Evolutionary conservation across 2,888 invertebrate genomes (phyloP).

Genomic region (Tipula unca): DNA sequence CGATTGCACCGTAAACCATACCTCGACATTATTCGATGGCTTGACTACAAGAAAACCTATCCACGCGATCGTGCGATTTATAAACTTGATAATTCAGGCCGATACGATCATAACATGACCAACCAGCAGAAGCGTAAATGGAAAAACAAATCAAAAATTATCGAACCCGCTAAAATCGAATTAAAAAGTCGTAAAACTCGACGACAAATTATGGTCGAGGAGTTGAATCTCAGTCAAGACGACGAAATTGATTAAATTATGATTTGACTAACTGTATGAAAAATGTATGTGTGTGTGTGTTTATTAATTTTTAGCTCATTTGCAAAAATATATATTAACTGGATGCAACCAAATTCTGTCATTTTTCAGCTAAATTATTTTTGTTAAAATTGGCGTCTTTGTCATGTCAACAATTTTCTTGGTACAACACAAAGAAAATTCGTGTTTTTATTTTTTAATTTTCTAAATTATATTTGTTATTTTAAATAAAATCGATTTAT

Average conservation of each 20-base stretch:
- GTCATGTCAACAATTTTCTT: conserved; percentile 18
- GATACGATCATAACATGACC: background rate
- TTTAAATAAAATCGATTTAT: background rate
- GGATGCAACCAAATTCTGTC: background rate
- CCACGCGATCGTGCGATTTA: background rate
- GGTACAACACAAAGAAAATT: conserved; percentile 3
- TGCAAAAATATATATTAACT: background rate
- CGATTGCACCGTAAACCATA: conserved; percentile 33
- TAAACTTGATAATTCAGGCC: background rate
- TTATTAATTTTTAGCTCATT: background rate
- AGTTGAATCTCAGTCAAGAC: background rate
- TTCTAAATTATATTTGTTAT: conserved; percentile 17
- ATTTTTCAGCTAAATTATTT: background rate
- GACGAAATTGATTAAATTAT: background rate
- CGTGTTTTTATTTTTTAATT: background rate
- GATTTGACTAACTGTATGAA: background rate
- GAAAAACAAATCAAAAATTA: background rate
- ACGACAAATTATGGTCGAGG: background rate
- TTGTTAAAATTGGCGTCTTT: conserved; percentile 16
- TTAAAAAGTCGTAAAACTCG: background rate
- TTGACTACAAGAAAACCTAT: background rate
- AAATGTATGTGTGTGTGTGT: no score
- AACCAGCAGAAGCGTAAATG: background rate
- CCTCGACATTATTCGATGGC: background rate
- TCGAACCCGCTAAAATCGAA: background rate